Base-by-base conservation (phyloP, 2,113 vertebrate genomes). In the Phalacrocorax pelagicus region DNA sequence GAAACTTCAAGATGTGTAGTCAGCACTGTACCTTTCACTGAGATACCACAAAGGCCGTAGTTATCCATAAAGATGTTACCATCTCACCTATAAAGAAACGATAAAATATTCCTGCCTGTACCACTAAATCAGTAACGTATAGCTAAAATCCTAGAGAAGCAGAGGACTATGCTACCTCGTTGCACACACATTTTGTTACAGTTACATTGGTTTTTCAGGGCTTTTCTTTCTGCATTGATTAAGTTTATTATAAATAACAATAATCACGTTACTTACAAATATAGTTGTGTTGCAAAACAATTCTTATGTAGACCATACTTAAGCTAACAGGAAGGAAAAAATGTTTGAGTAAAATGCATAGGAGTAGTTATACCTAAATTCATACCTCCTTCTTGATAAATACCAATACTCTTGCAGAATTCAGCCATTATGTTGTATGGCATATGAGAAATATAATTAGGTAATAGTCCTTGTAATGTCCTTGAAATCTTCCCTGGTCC, bases 101-200 rank as follows among this genome's bases (percentile, higher is more conserved):
- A 63, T 62, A 58, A 78, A 49, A 15, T 44, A 79, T 52, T 70
- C 49, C 26, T 75, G 6, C 4, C 9, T 1, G 3, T 65, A 75
- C 4, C 11, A 5, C 6, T 66, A 88, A 61, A 58, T n/a, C 24
- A 46, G 29, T 52, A 82, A n/a, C 54, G 69, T n/a, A 59, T 3
- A 88, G 13, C 15, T 75, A 86, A 92, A 88, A 70, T 67, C 19
- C 13, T 21, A 44, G 29, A 77, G n/a, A 78, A 5, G 17, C 4
- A 73, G 46, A 67, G 15, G 10, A 51, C 20, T 61, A 2, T 2
- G 2, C 46, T 80, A 26, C 40, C n/a, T 62, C 0, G 0, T 46
- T 32, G 21, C 8, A 54, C 1, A 1, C 3, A 44, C 7, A 6
- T 69, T 49, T 27, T 82, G 5, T 49, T 72, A 32, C 15, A 51